Evolutionary conservation across 2,888 invertebrate genomes (phyloP).

Genomic region (Stenchaetothrips biformis): DNA sequence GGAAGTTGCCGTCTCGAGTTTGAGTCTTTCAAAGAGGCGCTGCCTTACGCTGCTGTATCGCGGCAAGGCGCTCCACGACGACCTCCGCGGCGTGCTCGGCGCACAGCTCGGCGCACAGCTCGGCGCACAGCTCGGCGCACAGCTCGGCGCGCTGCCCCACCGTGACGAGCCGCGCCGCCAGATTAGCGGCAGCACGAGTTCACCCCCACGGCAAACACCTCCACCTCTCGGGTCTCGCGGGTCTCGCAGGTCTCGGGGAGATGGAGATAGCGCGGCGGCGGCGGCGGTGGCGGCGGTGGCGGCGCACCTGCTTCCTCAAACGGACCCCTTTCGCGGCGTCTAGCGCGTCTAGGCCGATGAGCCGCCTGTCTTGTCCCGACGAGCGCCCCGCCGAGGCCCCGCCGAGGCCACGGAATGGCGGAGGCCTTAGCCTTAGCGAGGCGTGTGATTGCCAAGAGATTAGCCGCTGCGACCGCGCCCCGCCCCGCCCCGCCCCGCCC

Average conservation of each 20-base stretch:
- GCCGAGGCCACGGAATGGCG: neutral
- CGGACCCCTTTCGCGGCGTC: neutral
- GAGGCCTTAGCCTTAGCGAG: neutral
- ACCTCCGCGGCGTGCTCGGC: neutral
- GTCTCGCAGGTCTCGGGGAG: too few species aligned
- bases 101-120: neutral
- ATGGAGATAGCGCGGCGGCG: neutral
- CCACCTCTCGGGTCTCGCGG: neutral
- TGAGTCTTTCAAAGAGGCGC: slow-evolving; percentile 11
- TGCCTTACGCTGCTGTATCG: neutral
- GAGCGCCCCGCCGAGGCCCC: too few species aligned
- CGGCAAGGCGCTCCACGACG: neutral
- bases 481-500: neutral
- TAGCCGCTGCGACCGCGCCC: neutral
- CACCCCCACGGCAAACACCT: neutral
- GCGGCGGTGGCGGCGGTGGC: too few species aligned
- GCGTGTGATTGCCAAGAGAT: slow-evolving; percentile 1
- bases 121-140: too few species aligned
- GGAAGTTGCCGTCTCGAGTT: neutral
- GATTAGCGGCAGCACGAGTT: neutral
- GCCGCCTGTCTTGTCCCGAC: neutral
- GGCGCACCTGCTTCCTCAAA: neutral
- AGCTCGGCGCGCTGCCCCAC: neutral
- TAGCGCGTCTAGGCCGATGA: neutral
- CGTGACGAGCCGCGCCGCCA: neutral